Conservation (phyloP, 1,140 invertebrate genomes). For the Sitobion miscanthi region DNA sequence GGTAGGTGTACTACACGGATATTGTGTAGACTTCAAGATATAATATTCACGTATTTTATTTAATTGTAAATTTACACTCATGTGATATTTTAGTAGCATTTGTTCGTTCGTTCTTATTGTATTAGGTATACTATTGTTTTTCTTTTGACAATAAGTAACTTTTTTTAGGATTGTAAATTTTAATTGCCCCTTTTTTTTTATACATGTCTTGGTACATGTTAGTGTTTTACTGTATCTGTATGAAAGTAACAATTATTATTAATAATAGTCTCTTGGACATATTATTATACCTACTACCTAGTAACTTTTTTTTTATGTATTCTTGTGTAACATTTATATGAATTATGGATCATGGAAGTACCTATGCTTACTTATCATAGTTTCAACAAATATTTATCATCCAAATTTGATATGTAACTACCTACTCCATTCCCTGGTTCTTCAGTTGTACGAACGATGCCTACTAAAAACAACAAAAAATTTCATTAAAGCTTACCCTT, state of each 20-base stretch:
- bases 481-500: not conserved
- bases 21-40: not conserved
- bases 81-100: conserved; percentile 5
- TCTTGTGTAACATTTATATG: not conserved
- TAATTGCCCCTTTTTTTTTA: not conserved
- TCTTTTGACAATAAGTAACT: not conserved
- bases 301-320: not conserved
- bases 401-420: not conserved
- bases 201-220: not conserved
- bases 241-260: not conserved
- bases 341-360: not conserved
- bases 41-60: not conserved
- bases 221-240: not conserved
- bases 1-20: not conserved
- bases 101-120: not conserved
- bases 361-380: not conserved
- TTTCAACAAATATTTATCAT: not conserved
- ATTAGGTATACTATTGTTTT: not conserved
- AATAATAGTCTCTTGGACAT: not conserved
- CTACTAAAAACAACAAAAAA: not conserved
- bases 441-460: not conserved
- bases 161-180: not conserved
- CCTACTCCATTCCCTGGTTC: not conserved
- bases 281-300: not conserved
- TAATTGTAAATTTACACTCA: not conserved